These are phyloP conservation scores for Etheostoma perlongum DNA, from an alignment of 2,797 vertebrate genomes.

Conservation along the genomic window DNA sequence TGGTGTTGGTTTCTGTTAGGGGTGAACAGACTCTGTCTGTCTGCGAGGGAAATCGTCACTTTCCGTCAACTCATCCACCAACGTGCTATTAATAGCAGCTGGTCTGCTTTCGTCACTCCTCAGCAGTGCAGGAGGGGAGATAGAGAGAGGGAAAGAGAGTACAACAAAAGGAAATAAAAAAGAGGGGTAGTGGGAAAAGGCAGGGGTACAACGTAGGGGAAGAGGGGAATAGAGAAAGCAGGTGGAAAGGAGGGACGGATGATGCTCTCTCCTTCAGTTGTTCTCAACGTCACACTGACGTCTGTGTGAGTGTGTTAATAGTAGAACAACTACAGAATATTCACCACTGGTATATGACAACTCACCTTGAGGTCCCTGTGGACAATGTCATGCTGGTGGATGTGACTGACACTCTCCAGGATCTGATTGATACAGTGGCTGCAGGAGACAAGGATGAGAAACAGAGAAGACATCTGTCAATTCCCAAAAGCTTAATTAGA, in stretches of 20 bases:
- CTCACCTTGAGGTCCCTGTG: constrained; percentile 99
- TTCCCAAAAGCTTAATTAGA: neutral
- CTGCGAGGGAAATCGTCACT: constrained; percentile 58
- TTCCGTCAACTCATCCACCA: constrained; percentile 69
- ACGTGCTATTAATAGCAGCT: constrained; percentile 80
- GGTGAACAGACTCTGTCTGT: constrained; percentile 52
- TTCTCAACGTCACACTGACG: constrained; percentile 57
- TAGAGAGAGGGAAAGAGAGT: neutral
- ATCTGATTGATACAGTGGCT: constrained; percentile 99
- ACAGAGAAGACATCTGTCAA: constrained; percentile 38
- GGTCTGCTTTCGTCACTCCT: constrained; percentile 78
- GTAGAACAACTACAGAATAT: neutral
- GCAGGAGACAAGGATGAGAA: constrained; percentile 57
- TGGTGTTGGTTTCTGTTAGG: constrained; percentile 30
- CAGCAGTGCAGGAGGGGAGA: constrained; percentile 26
- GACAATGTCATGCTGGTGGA: constrained; percentile 99
- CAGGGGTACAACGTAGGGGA: constrained; percentile 13
- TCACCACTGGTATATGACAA: constrained; percentile 28
- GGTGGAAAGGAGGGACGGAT: constrained; percentile 47
- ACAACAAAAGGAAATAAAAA: neutral
- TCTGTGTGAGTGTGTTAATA: constrained; percentile 12
- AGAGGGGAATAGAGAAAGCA: constrained; percentile 35
- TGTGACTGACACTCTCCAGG: constrained; percentile 98
- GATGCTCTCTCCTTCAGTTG: constrained; percentile 59
- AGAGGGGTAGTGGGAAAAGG: constrained; percentile 17